phyloP scores from a whole-genome alignment of 2,888 invertebrate species.

The Liopterus haemorrhoidalis region DNA sequence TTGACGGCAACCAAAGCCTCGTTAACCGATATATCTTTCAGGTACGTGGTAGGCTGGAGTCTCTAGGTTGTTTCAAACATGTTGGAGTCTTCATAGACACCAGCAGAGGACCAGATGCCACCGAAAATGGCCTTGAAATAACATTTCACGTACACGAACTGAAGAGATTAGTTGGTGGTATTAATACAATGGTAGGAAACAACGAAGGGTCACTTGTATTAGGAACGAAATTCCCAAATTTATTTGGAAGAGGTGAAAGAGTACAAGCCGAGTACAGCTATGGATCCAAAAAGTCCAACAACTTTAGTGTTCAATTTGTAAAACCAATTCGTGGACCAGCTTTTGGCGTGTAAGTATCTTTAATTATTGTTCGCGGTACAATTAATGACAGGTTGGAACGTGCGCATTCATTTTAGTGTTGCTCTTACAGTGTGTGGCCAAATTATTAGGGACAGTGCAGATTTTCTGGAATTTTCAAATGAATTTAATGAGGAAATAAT shows the following conservation, averaged over 20 bases:
- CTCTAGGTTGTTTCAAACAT: constrained; percentile 83
- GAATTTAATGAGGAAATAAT: too few species aligned
- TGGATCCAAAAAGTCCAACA: constrained; percentile 75
- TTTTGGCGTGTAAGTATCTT: constrained; percentile 55
- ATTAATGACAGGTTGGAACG: too few species aligned
- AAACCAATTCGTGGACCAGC: constrained; percentile 77
- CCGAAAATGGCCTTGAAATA: constrained; percentile 78
- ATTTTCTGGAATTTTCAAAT: too few species aligned
- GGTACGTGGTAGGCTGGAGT: constrained; percentile 69
- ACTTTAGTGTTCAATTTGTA: constrained; percentile 69
- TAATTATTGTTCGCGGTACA: too few species aligned
- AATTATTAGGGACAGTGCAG: too few species aligned
- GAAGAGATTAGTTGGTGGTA: constrained; percentile 73
- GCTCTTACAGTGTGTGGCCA: too few species aligned
- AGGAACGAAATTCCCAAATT: constrained; percentile 72
- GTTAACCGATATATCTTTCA: constrained; percentile 43
- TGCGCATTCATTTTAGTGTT: too few species aligned
- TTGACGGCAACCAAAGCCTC: too few species aligned
- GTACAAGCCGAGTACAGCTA: constrained; percentile 77
- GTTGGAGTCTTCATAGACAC: constrained; percentile 84
- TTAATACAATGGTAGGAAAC: constrained; percentile 83
- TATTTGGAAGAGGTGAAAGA: constrained; percentile 81
- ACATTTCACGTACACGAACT: constrained; percentile 83
- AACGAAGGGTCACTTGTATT: constrained; percentile 82
- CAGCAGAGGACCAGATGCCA: constrained; percentile 67